These are phyloP conservation scores for Lepidocyrtoides sp. DNA, from an alignment of 2,888 invertebrate species.

Conservation along the genomic window DNA sequence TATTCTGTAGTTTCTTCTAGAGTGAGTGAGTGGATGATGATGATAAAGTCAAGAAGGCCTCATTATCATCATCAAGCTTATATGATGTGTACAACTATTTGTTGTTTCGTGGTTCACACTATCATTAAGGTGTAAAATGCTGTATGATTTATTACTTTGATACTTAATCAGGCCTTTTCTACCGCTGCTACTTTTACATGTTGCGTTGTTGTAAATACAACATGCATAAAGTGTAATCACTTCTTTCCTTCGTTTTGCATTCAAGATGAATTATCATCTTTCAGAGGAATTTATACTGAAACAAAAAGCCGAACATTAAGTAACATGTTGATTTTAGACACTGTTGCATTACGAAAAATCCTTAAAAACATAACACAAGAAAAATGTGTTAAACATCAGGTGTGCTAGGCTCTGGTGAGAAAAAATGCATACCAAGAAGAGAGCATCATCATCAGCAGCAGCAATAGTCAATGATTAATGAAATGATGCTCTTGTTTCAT, in stretches of 20 bases:
- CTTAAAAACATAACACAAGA: neutral
- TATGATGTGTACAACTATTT: constrained; percentile 65
- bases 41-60: constrained; percentile 58
- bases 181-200: neutral
- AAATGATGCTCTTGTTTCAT: neutral
- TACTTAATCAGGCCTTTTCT: constrained; percentile 50
- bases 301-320: constrained; percentile 9
- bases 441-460: constrained; percentile 13
- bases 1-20: neutral
- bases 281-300: neutral
- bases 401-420: neutral
- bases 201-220: neutral
- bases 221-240: constrained; percentile 3
- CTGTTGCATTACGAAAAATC: neutral
- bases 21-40: constrained; percentile 28
- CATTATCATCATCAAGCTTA: constrained; percentile 63
- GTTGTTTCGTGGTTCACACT: constrained; percentile 76
- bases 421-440: constrained; percentile 17
- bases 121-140: constrained; percentile 76
- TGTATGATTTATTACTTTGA: constrained; percentile 76
- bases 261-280: constrained; percentile 16
- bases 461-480: neutral
- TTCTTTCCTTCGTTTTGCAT: constrained; percentile 1
- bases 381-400: constrained; percentile 18
- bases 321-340: neutral